These are phyloP conservation scores for Rallus crepitans DNA, from an alignment of 2,797 vertebrate genomes.

Conservation along the genomic window DNA sequence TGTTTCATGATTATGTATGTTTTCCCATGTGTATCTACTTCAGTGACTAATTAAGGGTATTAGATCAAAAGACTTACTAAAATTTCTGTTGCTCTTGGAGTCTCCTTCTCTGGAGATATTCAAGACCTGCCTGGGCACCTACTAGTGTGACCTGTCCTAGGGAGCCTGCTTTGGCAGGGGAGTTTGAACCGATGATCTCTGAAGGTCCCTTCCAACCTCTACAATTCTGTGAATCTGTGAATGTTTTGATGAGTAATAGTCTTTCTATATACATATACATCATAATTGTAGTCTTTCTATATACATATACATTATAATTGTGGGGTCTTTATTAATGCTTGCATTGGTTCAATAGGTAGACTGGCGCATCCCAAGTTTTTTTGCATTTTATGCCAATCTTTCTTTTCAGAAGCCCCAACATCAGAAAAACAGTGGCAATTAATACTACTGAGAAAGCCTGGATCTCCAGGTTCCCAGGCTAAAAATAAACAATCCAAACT, in stretches of 20 bases:
- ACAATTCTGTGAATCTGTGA: not conserved
- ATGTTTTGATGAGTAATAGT: not conserved
- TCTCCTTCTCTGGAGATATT: no score
- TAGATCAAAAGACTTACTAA: not conserved
- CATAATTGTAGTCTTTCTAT: not conserved
- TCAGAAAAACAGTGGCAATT: not conserved
- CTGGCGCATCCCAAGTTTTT: not conserved
- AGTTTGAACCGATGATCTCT: no score
- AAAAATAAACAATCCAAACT: constrained; percentile 21
- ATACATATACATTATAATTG: not conserved
- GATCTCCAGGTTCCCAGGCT: constrained; percentile 25
- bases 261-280: not conserved
- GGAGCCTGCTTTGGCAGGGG: no score
- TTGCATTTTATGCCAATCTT: not conserved
- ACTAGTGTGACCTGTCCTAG: no score
- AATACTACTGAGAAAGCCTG: constrained; percentile 1
- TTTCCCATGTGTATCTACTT: not conserved
- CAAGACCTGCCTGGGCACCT: no score
- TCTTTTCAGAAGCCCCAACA: not conserved
- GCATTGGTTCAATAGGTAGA: not conserved
- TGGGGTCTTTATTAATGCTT: not conserved
- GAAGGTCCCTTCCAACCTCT: no score
- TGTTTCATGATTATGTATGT: not conserved
- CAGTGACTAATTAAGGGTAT: not conserved
- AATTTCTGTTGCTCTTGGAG: not conserved